Conservation (phyloP, 2,113 vertebrate species). For the Zapus hudsonius region DNA sequence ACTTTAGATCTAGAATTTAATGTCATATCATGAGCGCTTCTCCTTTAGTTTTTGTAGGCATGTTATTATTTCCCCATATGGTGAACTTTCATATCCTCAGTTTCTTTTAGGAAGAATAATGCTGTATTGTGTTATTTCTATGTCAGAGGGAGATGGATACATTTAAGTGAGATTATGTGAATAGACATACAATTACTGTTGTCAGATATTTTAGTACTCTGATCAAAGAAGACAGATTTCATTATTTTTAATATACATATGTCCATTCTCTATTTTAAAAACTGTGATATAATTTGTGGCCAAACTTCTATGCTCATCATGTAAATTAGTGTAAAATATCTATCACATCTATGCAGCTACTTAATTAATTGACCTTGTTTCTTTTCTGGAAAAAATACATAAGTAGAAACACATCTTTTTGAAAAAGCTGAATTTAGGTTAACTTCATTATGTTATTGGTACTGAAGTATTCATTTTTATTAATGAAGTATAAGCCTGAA, state of each 20-base stretch:
- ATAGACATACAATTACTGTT: constrained; percentile 64
- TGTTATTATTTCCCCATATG: constrained; percentile 82
- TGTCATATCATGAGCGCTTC: constrained; percentile 84
- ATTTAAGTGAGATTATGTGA: constrained; percentile 63
- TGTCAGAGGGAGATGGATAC: constrained; percentile 74
- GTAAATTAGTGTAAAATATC: neutral
- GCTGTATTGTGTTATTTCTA: constrained; percentile 70
- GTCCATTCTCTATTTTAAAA: neutral
- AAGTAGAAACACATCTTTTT: neutral
- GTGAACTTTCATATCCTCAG: constrained; percentile 74
- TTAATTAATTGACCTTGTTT: constrained; percentile 11
- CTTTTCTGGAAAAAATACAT: neutral
- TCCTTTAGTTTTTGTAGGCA: constrained; percentile 74
- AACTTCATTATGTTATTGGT: neutral
- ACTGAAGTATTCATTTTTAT: neutral
- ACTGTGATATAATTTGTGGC: neutral
- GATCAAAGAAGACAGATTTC: constrained; percentile 45
- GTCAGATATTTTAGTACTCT: constrained; percentile 49
- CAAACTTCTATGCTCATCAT: constrained; percentile 3
- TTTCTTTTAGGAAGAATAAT: constrained; percentile 67
- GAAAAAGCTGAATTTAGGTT: neutral
- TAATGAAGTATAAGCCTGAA: neutral
- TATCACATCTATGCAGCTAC: neutral
- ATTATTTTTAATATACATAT: constrained; percentile 7
- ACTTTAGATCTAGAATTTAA: constrained; percentile 88